Conservation (phyloP, 2,797 vertebrate genomes). For the Centroberyx gerrardi region DNA sequence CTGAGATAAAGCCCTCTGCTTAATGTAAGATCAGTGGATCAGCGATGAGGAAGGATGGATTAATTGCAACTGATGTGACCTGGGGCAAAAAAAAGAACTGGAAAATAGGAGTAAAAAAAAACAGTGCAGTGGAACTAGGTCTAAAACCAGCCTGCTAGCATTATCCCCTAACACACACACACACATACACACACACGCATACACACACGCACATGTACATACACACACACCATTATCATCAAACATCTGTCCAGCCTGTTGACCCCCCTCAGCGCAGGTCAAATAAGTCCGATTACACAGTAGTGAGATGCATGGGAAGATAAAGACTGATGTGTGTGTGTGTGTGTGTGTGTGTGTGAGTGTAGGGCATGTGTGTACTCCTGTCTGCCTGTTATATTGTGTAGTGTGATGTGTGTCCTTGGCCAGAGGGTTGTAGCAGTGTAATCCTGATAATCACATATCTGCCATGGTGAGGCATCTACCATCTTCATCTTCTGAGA, state of each 20-base stretch:
- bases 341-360: conserved; percentile 3
- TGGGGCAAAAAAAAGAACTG: conserved; percentile 32
- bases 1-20: conserved; percentile 59
- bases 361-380: conserved; percentile 20
- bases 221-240: conserved; percentile 64
- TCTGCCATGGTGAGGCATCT: conserved; percentile 31
- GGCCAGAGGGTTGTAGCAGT: conserved; percentile 34
- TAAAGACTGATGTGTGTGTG: conserved; percentile 50
- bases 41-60: conserved; percentile 58
- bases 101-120: conserved; percentile 15
- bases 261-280: conserved; percentile 67
- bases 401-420: conserved; percentile 40
- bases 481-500: conserved; percentile 3
- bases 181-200: conserved; percentile 1
- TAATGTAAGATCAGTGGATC: conserved; percentile 73
- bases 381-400: conserved; percentile 48
- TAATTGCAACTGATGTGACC: conserved; percentile 69
- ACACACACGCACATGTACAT: conserved; percentile 9
- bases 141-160: conserved; percentile 43
- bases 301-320: conserved; percentile 64
- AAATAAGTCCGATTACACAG: conserved; percentile 69
- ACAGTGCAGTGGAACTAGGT: conserved; percentile 14
- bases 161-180: conserved; percentile 31
- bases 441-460: conserved; percentile 58
- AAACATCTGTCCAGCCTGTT: conserved; percentile 75